Conservation (phyloP, 2,113 vertebrate genomes). For the Carassius gibelio region DNA sequence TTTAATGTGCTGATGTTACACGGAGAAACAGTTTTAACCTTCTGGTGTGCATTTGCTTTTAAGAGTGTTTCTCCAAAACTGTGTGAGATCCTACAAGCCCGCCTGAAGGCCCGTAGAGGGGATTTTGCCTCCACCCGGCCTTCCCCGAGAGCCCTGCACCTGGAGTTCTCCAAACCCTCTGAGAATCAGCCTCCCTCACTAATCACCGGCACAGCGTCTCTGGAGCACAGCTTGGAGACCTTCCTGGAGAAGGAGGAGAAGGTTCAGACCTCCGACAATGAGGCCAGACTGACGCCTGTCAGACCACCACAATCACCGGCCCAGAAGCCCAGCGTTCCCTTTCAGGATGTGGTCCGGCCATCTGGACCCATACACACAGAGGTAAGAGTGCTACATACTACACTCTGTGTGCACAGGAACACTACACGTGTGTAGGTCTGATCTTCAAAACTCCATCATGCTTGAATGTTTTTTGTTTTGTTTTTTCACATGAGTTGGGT, state of each 20-base stretch:
- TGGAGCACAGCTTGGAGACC: conserved; percentile 70
- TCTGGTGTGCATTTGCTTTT: background rate
- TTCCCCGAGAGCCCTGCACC: conserved; percentile 72
- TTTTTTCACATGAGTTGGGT: background rate
- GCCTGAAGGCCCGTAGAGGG: conserved; percentile 65
- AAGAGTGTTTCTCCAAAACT: conserved; percentile 73
- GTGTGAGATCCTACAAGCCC: conserved; percentile 69
- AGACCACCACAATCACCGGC: conserved; percentile 31
- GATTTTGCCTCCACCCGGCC: conserved; percentile 57
- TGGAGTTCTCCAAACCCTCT: conserved; percentile 70
- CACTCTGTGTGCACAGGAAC: too few species aligned
- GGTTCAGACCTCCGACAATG: conserved; percentile 56
- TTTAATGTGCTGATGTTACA: background rate
- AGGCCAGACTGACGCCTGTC: conserved; percentile 65
- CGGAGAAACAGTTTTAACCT: background rate
- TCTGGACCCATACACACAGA: conserved; percentile 66
- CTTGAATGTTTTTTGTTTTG: background rate
- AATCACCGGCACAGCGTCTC: conserved; percentile 43
- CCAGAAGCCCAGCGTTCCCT: conserved; percentile 28
- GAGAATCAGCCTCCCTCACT: conserved; percentile 37
- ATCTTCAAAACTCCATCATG: background rate
- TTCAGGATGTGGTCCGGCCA: conserved; percentile 67
- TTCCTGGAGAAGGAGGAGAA: conserved; percentile 73
- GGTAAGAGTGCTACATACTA: conserved; percentile 53
- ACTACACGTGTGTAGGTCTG: background rate